Evolutionary conservation across 2,113 vertebrate species (phyloP).

Genomic region (Colinus virginianus): DNA sequence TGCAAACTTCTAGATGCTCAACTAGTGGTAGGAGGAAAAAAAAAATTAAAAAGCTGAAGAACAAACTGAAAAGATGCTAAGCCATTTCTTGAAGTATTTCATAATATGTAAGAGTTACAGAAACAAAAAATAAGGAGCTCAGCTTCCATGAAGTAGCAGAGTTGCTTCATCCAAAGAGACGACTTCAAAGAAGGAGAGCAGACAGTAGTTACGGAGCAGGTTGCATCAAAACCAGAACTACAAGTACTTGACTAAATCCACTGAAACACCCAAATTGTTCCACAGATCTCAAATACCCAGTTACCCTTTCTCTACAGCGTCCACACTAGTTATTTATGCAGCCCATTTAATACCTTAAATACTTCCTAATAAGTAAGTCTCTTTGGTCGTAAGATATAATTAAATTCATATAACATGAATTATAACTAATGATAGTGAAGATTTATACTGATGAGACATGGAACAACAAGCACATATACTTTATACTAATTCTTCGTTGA

Average conservation of each 20-base stretch:
- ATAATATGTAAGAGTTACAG: rapidly evolving
- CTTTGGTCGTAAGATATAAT: background rate
- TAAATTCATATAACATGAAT: slow-evolving; percentile 6
- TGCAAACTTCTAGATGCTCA: background rate
- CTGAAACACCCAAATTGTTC: background rate
- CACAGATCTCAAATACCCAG: background rate
- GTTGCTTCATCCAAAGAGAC: background rate
- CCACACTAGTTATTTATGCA: background rate
- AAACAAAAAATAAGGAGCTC: background rate
- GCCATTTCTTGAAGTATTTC: background rate
- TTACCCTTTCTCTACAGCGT: background rate
- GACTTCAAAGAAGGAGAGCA: background rate
- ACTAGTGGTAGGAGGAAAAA: background rate
- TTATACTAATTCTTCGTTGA: background rate
- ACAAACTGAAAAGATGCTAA: background rate
- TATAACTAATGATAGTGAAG: slow-evolving; percentile 24
- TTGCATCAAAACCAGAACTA: background rate
- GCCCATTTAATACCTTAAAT: background rate
- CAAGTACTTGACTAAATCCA: background rate
- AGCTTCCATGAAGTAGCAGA: background rate
- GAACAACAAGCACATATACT: background rate
- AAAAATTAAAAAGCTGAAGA: background rate
- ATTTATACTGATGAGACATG: background rate
- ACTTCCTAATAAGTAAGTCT: background rate
- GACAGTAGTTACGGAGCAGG: background rate